These are phyloP conservation scores for Tipula unca DNA, from an alignment of 2,888 invertebrate genomes.

Conservation along the genomic window DNA sequence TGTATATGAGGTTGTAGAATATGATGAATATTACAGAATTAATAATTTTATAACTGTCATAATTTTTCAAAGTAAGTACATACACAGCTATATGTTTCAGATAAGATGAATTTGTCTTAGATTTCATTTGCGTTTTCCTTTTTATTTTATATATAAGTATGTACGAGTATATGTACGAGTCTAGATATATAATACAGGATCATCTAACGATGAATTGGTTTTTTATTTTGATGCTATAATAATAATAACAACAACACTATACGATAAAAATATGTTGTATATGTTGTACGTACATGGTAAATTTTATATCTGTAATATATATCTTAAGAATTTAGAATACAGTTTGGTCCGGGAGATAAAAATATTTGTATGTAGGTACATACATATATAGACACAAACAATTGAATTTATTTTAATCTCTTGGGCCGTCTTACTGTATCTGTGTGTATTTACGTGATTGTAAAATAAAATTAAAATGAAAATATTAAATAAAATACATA, in stretches of 20 bases:
- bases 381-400: background rate
- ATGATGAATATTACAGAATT: constrained; percentile 14
- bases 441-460: background rate
- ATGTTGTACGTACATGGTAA: too few species aligned
- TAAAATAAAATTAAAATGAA: background rate
- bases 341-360: background rate
- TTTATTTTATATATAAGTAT: too few species aligned
- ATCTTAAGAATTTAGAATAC: background rate
- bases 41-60: constrained; percentile 17
- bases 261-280: background rate
- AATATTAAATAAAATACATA: background rate
- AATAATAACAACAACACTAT: background rate
- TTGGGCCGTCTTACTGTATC: background rate
- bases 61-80: background rate
- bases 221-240: background rate
- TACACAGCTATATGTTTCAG: background rate
- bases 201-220: background rate
- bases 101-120: background rate
- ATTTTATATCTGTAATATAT: too few species aligned
- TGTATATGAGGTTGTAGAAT: background rate
- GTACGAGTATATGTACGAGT: too few species aligned
- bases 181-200: background rate
- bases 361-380: background rate
- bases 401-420: background rate
- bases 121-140: background rate